Base-by-base conservation (phyloP, 2,113 vertebrate species). In the Picathartes gymnocephalus region DNA sequence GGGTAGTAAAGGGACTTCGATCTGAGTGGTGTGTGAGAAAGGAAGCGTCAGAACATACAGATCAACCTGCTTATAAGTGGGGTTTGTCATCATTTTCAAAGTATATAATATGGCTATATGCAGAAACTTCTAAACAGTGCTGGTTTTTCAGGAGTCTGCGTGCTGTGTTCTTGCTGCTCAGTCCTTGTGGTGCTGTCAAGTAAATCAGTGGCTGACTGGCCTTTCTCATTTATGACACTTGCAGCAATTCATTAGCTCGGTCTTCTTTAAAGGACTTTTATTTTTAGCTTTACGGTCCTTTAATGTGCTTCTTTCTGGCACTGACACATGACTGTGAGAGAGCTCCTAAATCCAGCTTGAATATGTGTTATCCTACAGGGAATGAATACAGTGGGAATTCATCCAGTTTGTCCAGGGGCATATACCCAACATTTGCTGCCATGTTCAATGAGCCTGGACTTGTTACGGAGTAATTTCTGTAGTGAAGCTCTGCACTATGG, bases 181-280 rank as follows among this genome's bases (percentile, higher is more conserved):
- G 30, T 60, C 33, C 40, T 94, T 16, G 7, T 64, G 42, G 66
- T 30, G 39, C 66, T 76, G 31, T 78, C 48, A 21, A 35, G 60
- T 93, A 90, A 90, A 77, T 94, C 69, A 88, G 35, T 6, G 3
- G 24, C 56, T 70, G 30, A 24, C 11, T 47, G 81, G 88, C 94
- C 65, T 86, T 95, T 35, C 40, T 94, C 30, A 3, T 68, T 80
- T 35, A 12, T 37, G 62, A 62, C 30, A 25, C 56, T 91, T 87
- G 68, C 25, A 61, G 22, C 50, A 79, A 72, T 92, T 96, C 77
- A 69, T 95, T 82, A 92, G 70, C 45, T 94, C n/a, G 78, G 77
- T 71, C 30, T 72, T 93, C 40, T 92, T 74, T 50, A 82, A 82
- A 69, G 64, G 53, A 50, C 68, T 95, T 97, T 90, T 85, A 78